Evolutionary conservation across 2,797 vertebrate species (phyloP), one percentile per base, ranked within the genome.

Genomic region (Saxicola maurus): DNA sequence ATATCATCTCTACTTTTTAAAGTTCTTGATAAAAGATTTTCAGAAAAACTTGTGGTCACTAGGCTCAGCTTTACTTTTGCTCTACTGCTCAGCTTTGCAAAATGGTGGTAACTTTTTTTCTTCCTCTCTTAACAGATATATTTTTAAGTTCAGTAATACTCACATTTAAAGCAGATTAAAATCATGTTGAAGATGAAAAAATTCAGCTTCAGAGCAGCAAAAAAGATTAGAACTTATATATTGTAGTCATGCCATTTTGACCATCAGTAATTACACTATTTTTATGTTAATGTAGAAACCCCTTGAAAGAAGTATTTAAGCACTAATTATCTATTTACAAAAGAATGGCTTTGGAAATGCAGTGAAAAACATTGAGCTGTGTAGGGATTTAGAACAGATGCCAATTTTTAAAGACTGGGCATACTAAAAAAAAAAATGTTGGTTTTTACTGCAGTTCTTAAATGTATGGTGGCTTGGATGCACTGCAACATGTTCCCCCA

Each of bases 241-340:
- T 78, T 84, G 79, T 91, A 93, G 94, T 82, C 89, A 52, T 93
- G 91, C 28, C 81, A 91, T 94, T 96, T 95, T 92, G 96, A 94
- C 93, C 94, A 91, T 83, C 21, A 0, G 5, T 95, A 93, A 96
- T 96, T 96, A 89, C 71, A 91, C 92, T 90, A 91, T 95, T 95
- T 96, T 95, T 82, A 80, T 94, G 95, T 93, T 96, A 95, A 93
- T 87, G 86, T 45, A 72, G 82, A 91, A 94, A 52, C 89, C 94
- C 82, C 93, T 91, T 92, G 95, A 94, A 96, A 96, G 93, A 96
- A 93, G 91, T 80, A 90, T 90, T 91, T 93, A 95, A 84, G 92
- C 68, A 84, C 87, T 95, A 96, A 96, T 96, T 96, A 95, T 89
- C 94, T 95, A 73, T 95, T 96, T 96, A 94, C 92, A 91, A 87